phyloP scores from a whole-genome alignment of 2,797 vertebrate species.

The Squalus acanthias region DNA sequence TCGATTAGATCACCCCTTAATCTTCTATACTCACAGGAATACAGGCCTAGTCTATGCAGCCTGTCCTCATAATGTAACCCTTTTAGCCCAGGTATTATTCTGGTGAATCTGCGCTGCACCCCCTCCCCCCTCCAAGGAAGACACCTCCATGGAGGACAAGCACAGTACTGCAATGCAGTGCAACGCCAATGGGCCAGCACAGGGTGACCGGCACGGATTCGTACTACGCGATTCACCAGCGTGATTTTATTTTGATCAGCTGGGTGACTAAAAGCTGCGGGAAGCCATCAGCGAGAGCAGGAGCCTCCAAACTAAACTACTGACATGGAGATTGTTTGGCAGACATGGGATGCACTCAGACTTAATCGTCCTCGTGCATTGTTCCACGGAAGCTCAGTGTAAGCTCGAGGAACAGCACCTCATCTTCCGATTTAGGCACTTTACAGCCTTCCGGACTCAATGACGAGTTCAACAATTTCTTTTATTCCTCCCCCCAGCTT shows the following conservation, averaged over 20 bases:
- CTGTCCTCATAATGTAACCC: background rate
- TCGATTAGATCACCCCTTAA: background rate
- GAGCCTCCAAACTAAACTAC: background rate
- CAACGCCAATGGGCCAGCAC: background rate
- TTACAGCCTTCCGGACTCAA: no score
- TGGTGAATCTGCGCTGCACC: background rate
- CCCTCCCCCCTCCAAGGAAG: background rate
- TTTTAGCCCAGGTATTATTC: background rate
- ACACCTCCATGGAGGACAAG: background rate
- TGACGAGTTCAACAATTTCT: no score
- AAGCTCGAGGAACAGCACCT: no score
- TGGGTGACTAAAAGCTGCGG: background rate
- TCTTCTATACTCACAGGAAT: background rate
- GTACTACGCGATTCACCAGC: background rate
- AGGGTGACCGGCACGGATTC: background rate
- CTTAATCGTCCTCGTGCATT: no score
- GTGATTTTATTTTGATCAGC: background rate
- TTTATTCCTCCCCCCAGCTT: no score
- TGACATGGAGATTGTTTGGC: background rate
- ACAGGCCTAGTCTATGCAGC: background rate
- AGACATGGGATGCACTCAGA: background rate
- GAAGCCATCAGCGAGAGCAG: background rate
- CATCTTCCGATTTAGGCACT: no score
- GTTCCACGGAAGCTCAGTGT: no score
- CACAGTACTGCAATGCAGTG: background rate